Evolutionary conservation across 2,797 vertebrate genomes (phyloP).

Genomic region (Rhinichthys osculus): DNA sequence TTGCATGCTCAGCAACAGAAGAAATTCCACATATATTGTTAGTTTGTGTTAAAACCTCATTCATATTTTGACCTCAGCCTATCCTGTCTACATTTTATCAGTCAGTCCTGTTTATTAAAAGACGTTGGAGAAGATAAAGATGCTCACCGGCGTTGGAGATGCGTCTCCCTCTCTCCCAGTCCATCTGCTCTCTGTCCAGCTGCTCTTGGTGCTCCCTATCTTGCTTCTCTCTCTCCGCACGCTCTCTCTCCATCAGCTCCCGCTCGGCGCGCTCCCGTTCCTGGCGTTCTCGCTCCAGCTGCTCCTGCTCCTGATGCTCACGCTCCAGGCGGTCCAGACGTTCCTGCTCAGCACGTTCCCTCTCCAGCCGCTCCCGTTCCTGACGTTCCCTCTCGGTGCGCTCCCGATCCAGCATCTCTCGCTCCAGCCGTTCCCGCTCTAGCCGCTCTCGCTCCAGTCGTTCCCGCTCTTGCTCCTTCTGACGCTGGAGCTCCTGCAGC

Average conservation of each 20-base stretch:
- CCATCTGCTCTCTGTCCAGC: conserved; percentile 87
- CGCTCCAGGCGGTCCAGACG: conserved; percentile 78
- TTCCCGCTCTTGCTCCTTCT: conserved; percentile 74
- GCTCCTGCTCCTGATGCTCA: conserved; percentile 76
- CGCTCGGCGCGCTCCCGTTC: conserved; percentile 80
- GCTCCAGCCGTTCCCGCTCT: conserved; percentile 81
- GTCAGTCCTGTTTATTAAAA: not conserved
- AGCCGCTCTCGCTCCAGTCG: conserved; percentile 74
- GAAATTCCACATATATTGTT: conserved; percentile 5
- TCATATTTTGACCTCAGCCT: conserved; percentile 14
- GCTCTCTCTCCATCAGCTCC: conserved; percentile 77
- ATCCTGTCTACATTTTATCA: not conserved
- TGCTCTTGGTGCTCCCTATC: conserved; percentile 77
- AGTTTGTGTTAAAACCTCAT: not conserved
- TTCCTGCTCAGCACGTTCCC: conserved; percentile 69
- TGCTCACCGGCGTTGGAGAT: conserved; percentile 90
- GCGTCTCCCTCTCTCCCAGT: conserved; percentile 93
- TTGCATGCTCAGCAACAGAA: not conserved
- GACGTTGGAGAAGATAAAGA: conserved; percentile 27
- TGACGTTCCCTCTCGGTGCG: conserved; percentile 77
- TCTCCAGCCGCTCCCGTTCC: conserved; percentile 77
- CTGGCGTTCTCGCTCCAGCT: conserved; percentile 78
- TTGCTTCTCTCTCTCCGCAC: conserved; percentile 63
- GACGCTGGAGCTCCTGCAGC: conserved; percentile 85
- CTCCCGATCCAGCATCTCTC: conserved; percentile 78